Base-by-base conservation (phyloP, 2,113 vertebrate genomes). In the Etia nguti region DNA sequence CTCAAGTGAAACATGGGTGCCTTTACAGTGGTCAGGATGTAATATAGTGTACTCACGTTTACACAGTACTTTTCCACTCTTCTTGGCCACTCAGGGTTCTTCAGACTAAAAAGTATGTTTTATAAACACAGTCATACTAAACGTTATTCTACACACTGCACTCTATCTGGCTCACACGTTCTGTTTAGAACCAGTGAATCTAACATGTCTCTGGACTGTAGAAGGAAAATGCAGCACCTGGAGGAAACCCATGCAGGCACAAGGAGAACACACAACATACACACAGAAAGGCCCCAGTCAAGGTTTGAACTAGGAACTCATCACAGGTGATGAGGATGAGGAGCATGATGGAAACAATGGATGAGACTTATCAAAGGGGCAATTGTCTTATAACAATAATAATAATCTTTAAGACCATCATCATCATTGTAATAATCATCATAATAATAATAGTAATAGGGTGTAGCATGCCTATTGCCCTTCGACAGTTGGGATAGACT, bases 51-150 rank as follows among this genome's bases (percentile, higher is more conserved):
- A 36, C 31, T 65, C 60, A n/a, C 31, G 7, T 36, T 36, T 65
- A 65, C 31, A 8, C 16, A 65, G 60, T 9, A 34, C 59, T 1
- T n/a, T n/a, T 62, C 31, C 34, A 36, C 9, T 36, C 59, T 36
- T 3, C 3, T 4, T 62, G 1, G 29, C 31, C 18, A 12, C 0
- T 0, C 59, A 62, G n/a, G 29, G 18, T 62, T 18, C 26, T 31
- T 60, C 24, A 60, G 26, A 29, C 57, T 60, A 60, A 29, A 29
- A 8, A 5, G 0, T 2, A 34, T 31, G 57, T 6, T 60, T 60
- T 31, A 60, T 60, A n/a, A n/a, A n/a, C n/a, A n/a, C n/a, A n/a
- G n/a, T n/a, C n/a, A n/a, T n/a, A n/a, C n/a, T n/a, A n/a, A n/a
- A n/a, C n/a, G n/a, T n/a, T n/a, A n/a, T n/a, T n/a, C n/a, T n/a